These are phyloP conservation scores for Cherax quadricarinatus DNA, from an alignment of 1,140 invertebrate genomes.

Conservation along the genomic window DNA sequence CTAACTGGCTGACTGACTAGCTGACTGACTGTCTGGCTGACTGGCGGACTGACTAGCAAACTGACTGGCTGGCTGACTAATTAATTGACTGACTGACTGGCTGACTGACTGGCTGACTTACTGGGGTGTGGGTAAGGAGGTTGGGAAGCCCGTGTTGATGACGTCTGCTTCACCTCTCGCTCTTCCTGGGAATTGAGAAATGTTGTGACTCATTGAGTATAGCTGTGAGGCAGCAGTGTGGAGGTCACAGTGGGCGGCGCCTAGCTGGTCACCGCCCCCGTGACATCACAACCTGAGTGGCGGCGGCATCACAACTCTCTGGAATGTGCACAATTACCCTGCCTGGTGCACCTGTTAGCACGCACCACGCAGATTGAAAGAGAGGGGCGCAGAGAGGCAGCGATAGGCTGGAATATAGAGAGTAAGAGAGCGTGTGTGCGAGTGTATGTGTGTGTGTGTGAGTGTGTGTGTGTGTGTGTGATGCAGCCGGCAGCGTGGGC, in stretches of 20 bases:
- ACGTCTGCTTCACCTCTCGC: not conserved
- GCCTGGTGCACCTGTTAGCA: not conserved
- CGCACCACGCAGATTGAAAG: not conserved
- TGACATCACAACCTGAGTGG: conserved; percentile 36
- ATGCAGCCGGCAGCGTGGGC: conserved; percentile 21
- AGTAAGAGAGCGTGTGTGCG: not conserved
- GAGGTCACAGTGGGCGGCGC: conserved; percentile 19
- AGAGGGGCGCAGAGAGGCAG: not conserved
- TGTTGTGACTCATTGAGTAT: conserved; percentile 26
- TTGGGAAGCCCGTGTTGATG: not conserved
- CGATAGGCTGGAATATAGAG: not conserved
- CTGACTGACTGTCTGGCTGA: too few species aligned
- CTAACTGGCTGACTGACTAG: too few species aligned
- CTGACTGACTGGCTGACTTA: too few species aligned
- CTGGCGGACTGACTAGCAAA: too few species aligned
- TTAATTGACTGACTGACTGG: too few species aligned
- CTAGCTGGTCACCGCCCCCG: conserved; percentile 38
- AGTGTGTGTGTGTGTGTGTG: conserved; percentile 33
- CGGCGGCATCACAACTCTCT: conserved; percentile 21
- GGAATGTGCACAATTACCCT: conserved; percentile 44
- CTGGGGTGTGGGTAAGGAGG: not conserved
- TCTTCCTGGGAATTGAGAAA: conserved; percentile 17
- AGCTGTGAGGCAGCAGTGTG: not conserved
- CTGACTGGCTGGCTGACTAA: too few species aligned
- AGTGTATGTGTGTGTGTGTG: not conserved